Evolutionary conservation across 2,888 invertebrate species (phyloP).

Genomic region (Thalpophila matura): DNA sequence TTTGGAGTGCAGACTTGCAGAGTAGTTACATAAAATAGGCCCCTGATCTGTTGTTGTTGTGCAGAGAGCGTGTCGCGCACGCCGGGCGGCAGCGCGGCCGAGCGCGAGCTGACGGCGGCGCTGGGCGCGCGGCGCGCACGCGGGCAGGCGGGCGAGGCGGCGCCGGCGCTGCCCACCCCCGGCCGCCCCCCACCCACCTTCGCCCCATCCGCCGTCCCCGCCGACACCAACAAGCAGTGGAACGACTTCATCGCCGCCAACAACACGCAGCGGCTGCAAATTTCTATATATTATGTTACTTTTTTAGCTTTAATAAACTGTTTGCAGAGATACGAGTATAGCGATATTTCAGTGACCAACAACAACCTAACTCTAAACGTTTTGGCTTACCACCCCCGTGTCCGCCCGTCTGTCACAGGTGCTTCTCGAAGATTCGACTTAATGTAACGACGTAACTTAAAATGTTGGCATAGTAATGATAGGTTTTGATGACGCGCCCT

Average conservation of each 20-base stretch:
- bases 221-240: slow-evolving; percentile 73
- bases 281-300: slow-evolving; percentile 65
- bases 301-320: slow-evolving; percentile 75
- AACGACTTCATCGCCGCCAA: slow-evolving; percentile 72
- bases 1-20: no score
- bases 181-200: slow-evolving; percentile 58
- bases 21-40: no score
- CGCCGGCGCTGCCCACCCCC: slow-evolving; percentile 7
- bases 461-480: no score
- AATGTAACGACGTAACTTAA: no score
- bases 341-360: slow-evolving; percentile 48
- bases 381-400: neutral
- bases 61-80: slow-evolving; percentile 38
- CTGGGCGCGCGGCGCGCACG: slow-evolving; percentile 71
- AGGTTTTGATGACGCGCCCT: no score
- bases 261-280: slow-evolving; percentile 47
- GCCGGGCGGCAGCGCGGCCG: slow-evolving; percentile 71
- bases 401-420: neutral
- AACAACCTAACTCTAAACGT: no score
- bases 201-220: slow-evolving; percentile 69
- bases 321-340: slow-evolving; percentile 58
- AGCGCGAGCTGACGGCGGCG: slow-evolving; percentile 77
- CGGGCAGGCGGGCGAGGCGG: slow-evolving; percentile 57
- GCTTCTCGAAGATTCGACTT: no score
- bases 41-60: slow-evolving; percentile 20